Evolutionary conservation across 2,113 vertebrate genomes (phyloP), one percentile per base, ranked within the genome.

Genomic region (Emberiza fucata): DNA sequence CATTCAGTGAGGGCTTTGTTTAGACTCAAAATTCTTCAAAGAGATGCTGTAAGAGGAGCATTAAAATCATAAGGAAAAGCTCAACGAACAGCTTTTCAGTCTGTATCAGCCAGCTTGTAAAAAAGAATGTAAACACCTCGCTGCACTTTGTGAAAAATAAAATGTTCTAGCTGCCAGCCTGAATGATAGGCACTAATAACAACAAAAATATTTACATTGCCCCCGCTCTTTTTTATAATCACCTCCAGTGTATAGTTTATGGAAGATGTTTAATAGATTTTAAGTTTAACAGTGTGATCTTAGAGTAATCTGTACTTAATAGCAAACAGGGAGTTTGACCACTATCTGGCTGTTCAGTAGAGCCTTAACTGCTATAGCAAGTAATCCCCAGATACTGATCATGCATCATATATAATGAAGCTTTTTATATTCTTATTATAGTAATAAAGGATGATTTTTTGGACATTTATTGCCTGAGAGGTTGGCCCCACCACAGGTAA

Each of bases 11-110:
- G 42, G 70, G 31, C 27, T 93, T 94, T 92, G 20, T 71, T 93
- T 90, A 92, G 73, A 73, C 12, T 95, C 20, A 81, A 68, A 77
- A 86, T 81, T 95, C n/a, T 96, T 69, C 35, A 65, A 66, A 78
- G 48, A 79, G 19, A 25, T 23, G 48, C 25, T n/a, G 10, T 35
- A 82, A 89, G 12, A 89, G 14, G 18, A 83, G 33, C 12, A 66
- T 82, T 54, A 79, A 59, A 95, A 84, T 56, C 23, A 14, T 21
- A 73, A 50, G 56, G 21, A 68, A 82, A 73, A 86, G 24, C 33
- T 68, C 50, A 39, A 21, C 50, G 64, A 70, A 63, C 20, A 78
- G 19, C 29, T 35, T 71, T 75, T 50, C 21, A 25, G 45, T 35
- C 53, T 65, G 10, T 35, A 81, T 50, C 70, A 87, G n/a, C 25